Percentiles rank a stretch among this genome's conserved stretches.
Evolutionary conservation across 2,888 invertebrate species (phyloP).

Genomic region (Aphodius sticticus): DNA sequence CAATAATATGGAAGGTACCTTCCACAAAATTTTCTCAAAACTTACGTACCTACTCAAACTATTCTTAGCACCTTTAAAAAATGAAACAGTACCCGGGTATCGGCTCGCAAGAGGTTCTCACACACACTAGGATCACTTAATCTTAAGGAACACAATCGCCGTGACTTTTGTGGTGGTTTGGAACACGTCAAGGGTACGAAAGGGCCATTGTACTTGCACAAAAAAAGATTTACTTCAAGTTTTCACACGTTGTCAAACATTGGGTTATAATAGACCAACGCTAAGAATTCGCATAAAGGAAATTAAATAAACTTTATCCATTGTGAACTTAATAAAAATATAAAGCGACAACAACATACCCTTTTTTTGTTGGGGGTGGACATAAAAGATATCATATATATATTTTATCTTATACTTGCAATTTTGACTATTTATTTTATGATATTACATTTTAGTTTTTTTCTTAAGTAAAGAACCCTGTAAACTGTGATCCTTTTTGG

Average conservation of each 20-base stretch:
- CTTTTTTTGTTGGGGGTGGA: neutral
- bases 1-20: neutral
- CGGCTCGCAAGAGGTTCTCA: neutral
- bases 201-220: neutral
- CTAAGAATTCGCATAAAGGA: neutral
- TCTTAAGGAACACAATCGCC: neutral
- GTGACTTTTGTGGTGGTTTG: neutral
- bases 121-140: neutral
- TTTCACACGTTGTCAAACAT: neutral
- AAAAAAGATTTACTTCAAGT: neutral
- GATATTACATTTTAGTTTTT: no score
- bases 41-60: no score
- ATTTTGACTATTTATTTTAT: no score
- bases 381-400: neutral
- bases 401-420: no score
- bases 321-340: neutral
- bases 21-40: neutral
- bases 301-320: neutral
- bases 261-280: neutral
- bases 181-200: neutral
- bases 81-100: neutral
- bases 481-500: neutral
- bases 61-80: neutral
- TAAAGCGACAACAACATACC: neutral
- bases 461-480: neutral